Base-by-base conservation (phyloP, 2,113 vertebrate species). In the Chelonoidis abingdonii region DNA sequence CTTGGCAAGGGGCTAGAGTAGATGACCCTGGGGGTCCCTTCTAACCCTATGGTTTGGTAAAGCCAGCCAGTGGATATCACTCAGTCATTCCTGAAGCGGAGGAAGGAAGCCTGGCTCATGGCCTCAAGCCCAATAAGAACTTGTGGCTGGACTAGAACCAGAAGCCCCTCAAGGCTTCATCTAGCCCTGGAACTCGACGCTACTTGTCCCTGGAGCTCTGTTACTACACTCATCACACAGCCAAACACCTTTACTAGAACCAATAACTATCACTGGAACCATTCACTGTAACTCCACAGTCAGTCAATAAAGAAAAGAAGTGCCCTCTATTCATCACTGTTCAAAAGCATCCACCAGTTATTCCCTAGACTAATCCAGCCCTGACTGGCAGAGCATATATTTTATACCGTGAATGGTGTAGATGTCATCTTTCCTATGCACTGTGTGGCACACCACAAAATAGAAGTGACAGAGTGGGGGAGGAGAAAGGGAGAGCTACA, bases 291-390 rank as follows among this genome's bases (percentile, higher is more conserved):
- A 8, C 78, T 91, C 65, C 22, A 96, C 91, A 95, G 94, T 93
- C 93, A 75, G 93, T 85, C 96, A 97, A 97, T 94, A 93, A 92
- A 94, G 82, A 82, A 93, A 79, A 31, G 2, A 31, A 94, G 95
- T 87, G 95, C 88, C 93, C 94, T 96, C 94, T 47, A 17, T 44
- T 96, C 89, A 0, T 54, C 83, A 93, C 93, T 85, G 90, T 95
- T 85, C 84, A 96, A 84, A 91, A 93, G 84, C 92, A 96, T 59
- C 89, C 35, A 85, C 86, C 89, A 93, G 95, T 97, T 95, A 97
- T 84, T 96, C 41, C 88, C 89, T 90, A 10, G 52, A 12, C 86
- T 83, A 7, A 13, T 76, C 86, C 89, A 89, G 88, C 91, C 87
- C 92, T 78, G 86, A 82, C 49, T 88, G 92, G 89, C 79, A 21